Conservation (phyloP, 2,888 invertebrate genomes). For the Meta bourneti region DNA sequence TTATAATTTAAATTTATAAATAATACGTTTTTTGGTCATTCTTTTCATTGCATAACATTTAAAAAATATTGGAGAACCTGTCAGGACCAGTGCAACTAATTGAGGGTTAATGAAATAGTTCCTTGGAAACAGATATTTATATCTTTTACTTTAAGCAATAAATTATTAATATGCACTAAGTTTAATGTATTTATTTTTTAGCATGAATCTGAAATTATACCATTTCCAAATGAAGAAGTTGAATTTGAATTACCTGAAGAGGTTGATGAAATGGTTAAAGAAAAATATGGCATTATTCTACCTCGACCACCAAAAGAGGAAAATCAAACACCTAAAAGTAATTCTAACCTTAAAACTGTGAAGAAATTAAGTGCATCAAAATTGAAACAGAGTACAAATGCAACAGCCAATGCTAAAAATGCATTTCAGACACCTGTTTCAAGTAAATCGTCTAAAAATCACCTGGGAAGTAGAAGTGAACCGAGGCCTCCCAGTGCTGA, state of each 20-base stretch:
- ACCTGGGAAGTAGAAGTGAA: constrained; percentile 28
- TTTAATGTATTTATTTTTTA: neutral
- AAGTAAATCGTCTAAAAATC: constrained; percentile 44
- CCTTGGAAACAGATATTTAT: too few relatives aligned
- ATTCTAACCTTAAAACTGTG: constrained; percentile 9
- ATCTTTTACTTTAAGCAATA: neutral
- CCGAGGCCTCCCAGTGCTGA: constrained; percentile 38
- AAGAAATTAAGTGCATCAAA: constrained; percentile 48
- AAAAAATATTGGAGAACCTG: neutral
- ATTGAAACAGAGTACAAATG: constrained; percentile 42
- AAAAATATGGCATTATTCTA: constrained; percentile 26
- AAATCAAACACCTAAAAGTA: constrained; percentile 13
- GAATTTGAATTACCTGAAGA: constrained; percentile 63
- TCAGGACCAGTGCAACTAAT: too few relatives aligned
- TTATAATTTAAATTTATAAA: too few relatives aligned
- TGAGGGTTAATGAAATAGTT: too few relatives aligned
- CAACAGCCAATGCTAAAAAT: constrained; percentile 34
- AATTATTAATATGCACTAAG: neutral
- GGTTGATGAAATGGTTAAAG: constrained; percentile 33
- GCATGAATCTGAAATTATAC: constrained; percentile 73
- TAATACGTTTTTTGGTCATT: too few relatives aligned
- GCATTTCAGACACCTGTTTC: constrained; percentile 41
- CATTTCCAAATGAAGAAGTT: constrained; percentile 68
- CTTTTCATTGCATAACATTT: neutral
- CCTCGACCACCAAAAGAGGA: neutral